Base-by-base conservation (phyloP, 2,113 vertebrate species). In the Chelonoidis abingdonii region DNA sequence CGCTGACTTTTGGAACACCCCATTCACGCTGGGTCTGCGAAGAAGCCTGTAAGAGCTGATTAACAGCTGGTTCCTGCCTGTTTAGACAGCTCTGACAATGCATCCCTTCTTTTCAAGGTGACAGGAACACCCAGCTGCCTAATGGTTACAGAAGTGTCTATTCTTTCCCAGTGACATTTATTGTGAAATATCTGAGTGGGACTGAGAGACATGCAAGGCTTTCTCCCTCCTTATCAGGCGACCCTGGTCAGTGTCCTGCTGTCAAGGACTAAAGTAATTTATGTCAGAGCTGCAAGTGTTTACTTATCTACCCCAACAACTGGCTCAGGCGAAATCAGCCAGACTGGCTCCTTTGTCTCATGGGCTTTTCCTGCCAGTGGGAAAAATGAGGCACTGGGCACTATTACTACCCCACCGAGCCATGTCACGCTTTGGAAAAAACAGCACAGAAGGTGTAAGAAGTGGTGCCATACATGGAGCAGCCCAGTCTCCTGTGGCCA, bases 251-350 rank as follows among this genome's bases (percentile, higher is more conserved):
- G 97, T 99, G 99, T 99, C 98, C 98, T 98, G 97, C 98, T 98
- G 98, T 99, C 99, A 99, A 98, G 98, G 99, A 98, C 98, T 98
- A 95, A 96, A 98, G 98, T 99, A 99, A 99, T 99, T 99, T 99
- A 99, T 99, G 99, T 99, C 98, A 98, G 95, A 86, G 98, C 98
- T 98, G 98, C 98, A 98, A 98, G 99, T 98, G 98, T 98, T 98
- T 97, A 99, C 99, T 99, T 99, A 99, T 99, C 99, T 99, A 97
- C 97, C 97, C 94, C 97, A 98, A 98, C 95, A 83, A 97, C 96
- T 97, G 96, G 96, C 97, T 98, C 93, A 52, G 98, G 96, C 92
- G 0, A 90, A 96, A 98, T 98, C 98, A 99, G 99, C 98, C 98
- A 98, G 98, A 96, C 98, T 98, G 99, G 97, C 98, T 99, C 98